phyloP scores from a whole-genome alignment of 2,888 invertebrate species.

The Acanthosepion pharaonis region DNA sequence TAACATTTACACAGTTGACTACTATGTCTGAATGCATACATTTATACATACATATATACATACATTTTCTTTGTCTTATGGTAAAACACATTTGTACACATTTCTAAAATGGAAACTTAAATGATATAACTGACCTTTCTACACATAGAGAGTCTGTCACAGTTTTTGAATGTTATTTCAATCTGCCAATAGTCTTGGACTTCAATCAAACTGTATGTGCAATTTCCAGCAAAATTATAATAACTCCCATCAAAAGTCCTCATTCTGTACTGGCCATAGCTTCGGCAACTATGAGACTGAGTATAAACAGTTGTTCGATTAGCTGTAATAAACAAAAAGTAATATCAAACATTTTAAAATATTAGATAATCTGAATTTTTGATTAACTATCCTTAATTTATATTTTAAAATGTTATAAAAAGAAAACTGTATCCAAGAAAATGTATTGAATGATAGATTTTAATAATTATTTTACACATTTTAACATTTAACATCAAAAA shows the following conservation, averaged over 20 bases:
- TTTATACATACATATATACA: too few species aligned
- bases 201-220: slow-evolving; percentile 41
- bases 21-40: too few species aligned
- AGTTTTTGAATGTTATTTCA: slow-evolving; percentile 39
- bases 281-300: slow-evolving; percentile 15
- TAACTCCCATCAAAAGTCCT: slow-evolving; percentile 44
- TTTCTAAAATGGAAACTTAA: neutral
- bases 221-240: slow-evolving; percentile 42
- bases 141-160: slow-evolving; percentile 24
- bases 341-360: neutral
- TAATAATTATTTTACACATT: too few species aligned
- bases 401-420: too few species aligned
- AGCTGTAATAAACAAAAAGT: neutral
- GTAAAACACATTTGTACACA: neutral
- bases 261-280: slow-evolving; percentile 40
- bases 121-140: slow-evolving; percentile 20
- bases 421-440: too few species aligned
- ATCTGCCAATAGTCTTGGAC: slow-evolving; percentile 35
- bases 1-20: too few species aligned
- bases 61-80: too few species aligned
- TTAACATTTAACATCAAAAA: too few species aligned
- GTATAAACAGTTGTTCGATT: slow-evolving; percentile 24
- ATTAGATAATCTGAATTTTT: neutral
- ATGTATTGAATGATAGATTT: too few species aligned
- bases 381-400: neutral